A percentile compares a stretch with the other conserved stretches of the same genome.
These are phyloP conservation scores for Drosophila maculinotata DNA, from an alignment of 2,888 invertebrate genomes.

Conservation along the genomic window DNA sequence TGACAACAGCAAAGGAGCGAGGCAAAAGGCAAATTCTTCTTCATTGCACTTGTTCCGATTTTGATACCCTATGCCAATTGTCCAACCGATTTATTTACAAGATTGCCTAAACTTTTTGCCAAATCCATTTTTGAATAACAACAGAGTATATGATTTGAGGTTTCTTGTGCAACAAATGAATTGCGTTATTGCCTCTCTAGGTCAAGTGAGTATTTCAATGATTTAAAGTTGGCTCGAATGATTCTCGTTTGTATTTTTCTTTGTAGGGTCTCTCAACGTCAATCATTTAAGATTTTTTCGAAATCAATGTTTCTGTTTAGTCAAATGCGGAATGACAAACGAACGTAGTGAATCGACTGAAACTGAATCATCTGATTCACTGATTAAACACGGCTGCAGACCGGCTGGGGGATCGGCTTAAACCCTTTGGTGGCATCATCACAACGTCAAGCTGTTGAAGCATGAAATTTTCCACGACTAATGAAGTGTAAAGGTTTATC, in stretches of 20 bases:
- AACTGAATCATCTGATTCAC: constrained; percentile 73
- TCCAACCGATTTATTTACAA: not conserved
- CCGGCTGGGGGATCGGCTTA: constrained; percentile 37
- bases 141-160: not conserved
- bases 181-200: not conserved
- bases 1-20: constrained; percentile 27
- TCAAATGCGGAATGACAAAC: constrained; percentile 48
- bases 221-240: no score
- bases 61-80: constrained; percentile 15
- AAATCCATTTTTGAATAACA: not conserved
- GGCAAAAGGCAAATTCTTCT: constrained; percentile 27
- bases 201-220: not conserved
- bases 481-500: constrained; percentile 80
- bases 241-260: not conserved
- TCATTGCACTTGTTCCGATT: constrained; percentile 43
- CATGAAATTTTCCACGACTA: constrained; percentile 76
- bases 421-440: constrained; percentile 70
- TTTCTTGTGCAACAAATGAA: not conserved
- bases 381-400: constrained; percentile 67
- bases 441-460: constrained; percentile 72
- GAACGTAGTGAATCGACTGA: constrained; percentile 67
- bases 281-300: not conserved
- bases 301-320: constrained; percentile 6
- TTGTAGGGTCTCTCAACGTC: constrained; percentile 17
- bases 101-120: not conserved